Base-by-base conservation (phyloP, 2,797 vertebrate genomes). In the Sus cebifrons region DNA sequence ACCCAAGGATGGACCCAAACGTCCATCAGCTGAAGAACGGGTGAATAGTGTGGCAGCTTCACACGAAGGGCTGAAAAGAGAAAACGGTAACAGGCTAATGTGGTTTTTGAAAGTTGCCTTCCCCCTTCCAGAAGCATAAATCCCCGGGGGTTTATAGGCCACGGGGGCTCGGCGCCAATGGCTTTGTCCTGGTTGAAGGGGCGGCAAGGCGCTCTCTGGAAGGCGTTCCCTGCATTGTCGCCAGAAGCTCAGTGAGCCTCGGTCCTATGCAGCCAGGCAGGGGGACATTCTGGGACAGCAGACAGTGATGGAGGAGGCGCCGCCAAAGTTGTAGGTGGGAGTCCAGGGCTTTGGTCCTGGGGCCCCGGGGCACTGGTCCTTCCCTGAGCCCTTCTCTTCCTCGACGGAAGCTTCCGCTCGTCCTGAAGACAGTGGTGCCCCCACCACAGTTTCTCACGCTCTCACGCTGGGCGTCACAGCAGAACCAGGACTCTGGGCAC, bases 261-360 rank as follows among this genome's bases (percentile, higher is more conserved):
- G 0, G 3, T 18, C 25, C 73, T 16, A 0, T 0, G 0, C n/a
- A 12, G 18, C 64, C 23, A 1, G 65, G 49, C 25, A 1, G 27
- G 44, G 16, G 20, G 23, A 3, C 2, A 2, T n/a, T 65, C 36
- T 20, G 0, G 52, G 78, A 29, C 71, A 23, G 29, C 12, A 16
- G 49, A 52, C 56, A 54, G 0, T 23, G 6, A 1, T 5, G 4
- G 29, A 1, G 36, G 5, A 11, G 78, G n/a, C 11, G 16, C 25
- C 0, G 21, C 3, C 1, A 0, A 52, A 32, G n/a, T 8, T 12
- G 44, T 6, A 11, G 40, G 8, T 8, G 6, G 1, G 8, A 23
- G 60, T 54, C 36, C 36, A 36, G 36, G 36, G 36, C 36, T 36
- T 36, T 36, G 36, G 36, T 36, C 36, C 36, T 36, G 36, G 58